These are phyloP conservation scores for Oceanites oceanicus DNA, from an alignment of 2,113 vertebrate genomes.

Conservation along the genomic window DNA sequence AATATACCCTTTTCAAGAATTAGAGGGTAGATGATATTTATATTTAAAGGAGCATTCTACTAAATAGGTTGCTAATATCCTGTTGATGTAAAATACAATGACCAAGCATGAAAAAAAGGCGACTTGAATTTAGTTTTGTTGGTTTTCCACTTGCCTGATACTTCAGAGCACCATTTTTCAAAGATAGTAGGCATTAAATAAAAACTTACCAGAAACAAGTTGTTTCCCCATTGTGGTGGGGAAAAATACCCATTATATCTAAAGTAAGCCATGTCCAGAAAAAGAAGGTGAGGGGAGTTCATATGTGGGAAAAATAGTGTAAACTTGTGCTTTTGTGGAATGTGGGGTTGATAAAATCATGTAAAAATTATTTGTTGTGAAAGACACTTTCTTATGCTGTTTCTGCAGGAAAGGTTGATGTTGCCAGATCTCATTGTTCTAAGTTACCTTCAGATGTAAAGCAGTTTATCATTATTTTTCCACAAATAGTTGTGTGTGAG, in stretches of 20 bases:
- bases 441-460: neutral
- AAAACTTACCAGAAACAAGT: neutral
- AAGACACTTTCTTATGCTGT: neutral
- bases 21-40: neutral
- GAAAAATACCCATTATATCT: neutral
- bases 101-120: neutral
- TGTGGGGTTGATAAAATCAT: neutral
- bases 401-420: neutral
- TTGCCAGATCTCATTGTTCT: neutral
- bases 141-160: neutral
- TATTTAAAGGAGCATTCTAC: neutral
- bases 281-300: neutral
- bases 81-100: neutral
- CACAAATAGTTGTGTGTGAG: neutral
- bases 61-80: neutral
- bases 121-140: neutral
- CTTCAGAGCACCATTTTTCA: neutral
- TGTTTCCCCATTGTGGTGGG: neutral
- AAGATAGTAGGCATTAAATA: neutral
- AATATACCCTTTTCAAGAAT: neutral
- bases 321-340: neutral
- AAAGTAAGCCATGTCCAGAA: neutral
- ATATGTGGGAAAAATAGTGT: neutral
- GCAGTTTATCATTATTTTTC: neutral
- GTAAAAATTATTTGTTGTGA: neutral